phyloP scores from a whole-genome alignment of 2,113 vertebrate genomes.

The Seriola rivoliana region DNA sequence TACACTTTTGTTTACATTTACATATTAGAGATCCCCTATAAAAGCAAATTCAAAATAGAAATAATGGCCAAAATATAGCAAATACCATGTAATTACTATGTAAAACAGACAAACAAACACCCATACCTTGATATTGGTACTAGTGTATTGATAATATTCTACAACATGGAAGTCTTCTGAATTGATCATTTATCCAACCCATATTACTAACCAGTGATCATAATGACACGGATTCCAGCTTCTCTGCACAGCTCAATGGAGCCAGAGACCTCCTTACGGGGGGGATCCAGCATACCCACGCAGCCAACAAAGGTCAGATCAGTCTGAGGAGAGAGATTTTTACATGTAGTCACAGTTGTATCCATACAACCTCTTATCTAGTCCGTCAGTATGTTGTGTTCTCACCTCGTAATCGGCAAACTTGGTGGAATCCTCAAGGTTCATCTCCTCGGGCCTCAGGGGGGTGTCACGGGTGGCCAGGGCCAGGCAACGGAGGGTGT shows the following conservation, averaged over 20 bases:
- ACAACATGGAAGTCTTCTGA: not conserved
- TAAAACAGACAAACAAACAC: not conserved
- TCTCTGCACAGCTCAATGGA: constrained; percentile 88
- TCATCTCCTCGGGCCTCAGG: constrained; percentile 90
- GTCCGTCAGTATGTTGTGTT: not conserved
- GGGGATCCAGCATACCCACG: constrained; percentile 96
- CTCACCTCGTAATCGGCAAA: constrained; percentile 91
- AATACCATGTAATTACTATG: not conserved
- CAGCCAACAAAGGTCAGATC: constrained; percentile 95
- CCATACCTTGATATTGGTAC: not conserved
- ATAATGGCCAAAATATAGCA: too few relatives aligned
- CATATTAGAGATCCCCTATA: too few relatives aligned
- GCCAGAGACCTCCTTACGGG: constrained; percentile 91
- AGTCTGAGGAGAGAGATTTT: constrained; percentile 60
- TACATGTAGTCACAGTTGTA: not conserved
- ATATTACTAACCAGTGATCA: constrained; percentile 84
- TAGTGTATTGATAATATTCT: not conserved
- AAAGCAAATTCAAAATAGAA: too few relatives aligned
- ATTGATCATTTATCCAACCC: not conserved
- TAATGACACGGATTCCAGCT: constrained; percentile 88
- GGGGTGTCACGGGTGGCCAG: constrained; percentile 92
- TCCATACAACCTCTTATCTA: not conserved
- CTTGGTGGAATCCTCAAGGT: constrained; percentile 89
- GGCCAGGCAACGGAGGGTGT: constrained; percentile 94
- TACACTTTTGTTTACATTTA: too few relatives aligned